phyloP scores from a whole-genome alignment of 1,140 invertebrate species.

The Ceratitis capitata region DNA sequence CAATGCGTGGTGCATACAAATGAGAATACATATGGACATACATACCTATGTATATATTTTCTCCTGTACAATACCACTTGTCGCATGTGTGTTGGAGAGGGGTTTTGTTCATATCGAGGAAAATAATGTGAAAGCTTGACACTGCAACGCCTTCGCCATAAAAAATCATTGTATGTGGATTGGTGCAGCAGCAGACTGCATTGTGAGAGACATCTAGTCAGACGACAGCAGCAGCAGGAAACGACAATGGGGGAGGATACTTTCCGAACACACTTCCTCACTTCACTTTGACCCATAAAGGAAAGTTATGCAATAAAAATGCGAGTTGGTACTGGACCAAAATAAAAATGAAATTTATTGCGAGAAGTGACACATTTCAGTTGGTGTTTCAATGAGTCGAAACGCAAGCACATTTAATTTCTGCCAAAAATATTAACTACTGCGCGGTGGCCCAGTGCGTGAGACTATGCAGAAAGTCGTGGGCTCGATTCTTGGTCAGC shows the following conservation, averaged over 20 bases:
- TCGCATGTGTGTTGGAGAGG: not conserved
- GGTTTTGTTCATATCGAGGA: not conserved
- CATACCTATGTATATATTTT: not conserved
- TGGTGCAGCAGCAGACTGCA: not conserved
- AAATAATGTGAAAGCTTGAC: not conserved
- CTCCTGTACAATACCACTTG: not conserved
- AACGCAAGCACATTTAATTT: not conserved
- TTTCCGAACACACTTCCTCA: not conserved
- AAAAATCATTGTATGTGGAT: not conserved
- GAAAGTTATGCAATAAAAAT: conserved; percentile 15
- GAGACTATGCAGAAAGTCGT: too few species aligned
- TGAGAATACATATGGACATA: not conserved
- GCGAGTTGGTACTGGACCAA: not conserved
- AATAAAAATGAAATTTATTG: conserved; percentile 20
- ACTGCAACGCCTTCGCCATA: conserved; percentile 15
- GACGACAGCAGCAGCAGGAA: not conserved
- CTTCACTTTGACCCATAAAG: not conserved
- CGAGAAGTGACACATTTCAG: not conserved
- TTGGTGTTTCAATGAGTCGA: not conserved
- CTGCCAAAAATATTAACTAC: too few species aligned
- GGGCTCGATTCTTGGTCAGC: too few species aligned
- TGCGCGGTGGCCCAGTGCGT: too few species aligned
- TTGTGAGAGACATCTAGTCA: not conserved
- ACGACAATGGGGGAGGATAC: conserved; percentile 4
- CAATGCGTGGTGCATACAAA: not conserved